Base-by-base conservation (phyloP, 2,888 invertebrate species). In the Tanypteryx hageni region DNA sequence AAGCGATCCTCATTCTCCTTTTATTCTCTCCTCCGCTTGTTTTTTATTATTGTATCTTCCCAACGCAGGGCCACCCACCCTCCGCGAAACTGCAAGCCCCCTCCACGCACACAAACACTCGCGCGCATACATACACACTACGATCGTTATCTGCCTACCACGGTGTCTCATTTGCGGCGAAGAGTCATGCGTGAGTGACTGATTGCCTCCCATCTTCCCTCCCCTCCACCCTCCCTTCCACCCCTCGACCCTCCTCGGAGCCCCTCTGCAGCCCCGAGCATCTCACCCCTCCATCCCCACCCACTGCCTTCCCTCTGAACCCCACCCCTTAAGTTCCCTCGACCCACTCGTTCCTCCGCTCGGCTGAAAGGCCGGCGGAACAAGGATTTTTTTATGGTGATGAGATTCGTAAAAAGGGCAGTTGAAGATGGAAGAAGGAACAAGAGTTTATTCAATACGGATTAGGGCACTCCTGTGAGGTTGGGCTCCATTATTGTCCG, bases 341-440 rank as follows among this genome's bases (percentile, higher is more conserved):
- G 18, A 59, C 16, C 86, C 86, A 59, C 61, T 61, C 59, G 31
- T 27, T 16, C 27, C 59, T 86, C 86, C 16, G 58, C 59, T 31
- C 22, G 27, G 27, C 16, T 31, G 31, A 31, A 22, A 58, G 27
- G 22, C 58, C 14, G 86, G 61, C 18, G 59, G 86, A 27, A 86
- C 61, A 59, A 61, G 86, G 61, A 86, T 61, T 27, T 86, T 82
- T 86, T 86, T 86, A 86, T 86, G 86, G 61, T 86, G 86, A 86
- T 86, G 86, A 86, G 86, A 86, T 86, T 86, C 86, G 86, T 61
- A 61, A 86, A 85, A 58, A 86, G 61, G 86, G 86, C 86, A 86
- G 86, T 86, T 86, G 27, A 18, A 61, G 86, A 18, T 86, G 61
- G 61, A 61, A 16, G 57, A 61, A 86, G 61, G 86, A 61, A 86